Conservation (phyloP, 35 echinoderm and acorn worm genomes). For the Nesometra sesokonis region DNA sequence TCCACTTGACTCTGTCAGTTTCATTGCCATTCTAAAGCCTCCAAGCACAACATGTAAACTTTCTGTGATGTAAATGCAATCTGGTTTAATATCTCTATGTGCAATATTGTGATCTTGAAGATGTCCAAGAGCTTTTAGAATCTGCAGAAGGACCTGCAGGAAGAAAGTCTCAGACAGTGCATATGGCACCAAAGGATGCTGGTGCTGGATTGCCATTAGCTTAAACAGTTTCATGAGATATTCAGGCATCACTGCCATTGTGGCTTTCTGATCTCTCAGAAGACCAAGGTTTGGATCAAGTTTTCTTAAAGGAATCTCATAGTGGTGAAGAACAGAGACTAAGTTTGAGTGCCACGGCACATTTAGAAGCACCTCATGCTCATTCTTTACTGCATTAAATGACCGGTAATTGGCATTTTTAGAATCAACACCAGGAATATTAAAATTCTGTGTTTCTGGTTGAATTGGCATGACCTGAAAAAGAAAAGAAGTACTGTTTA, state of each 20-base stretch:
- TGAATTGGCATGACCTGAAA: background rate
- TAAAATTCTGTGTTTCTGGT: background rate
- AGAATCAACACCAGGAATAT: background rate
- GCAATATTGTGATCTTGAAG: constrained; percentile 16
- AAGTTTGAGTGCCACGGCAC: background rate
- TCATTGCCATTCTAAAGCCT: constrained; percentile 30
- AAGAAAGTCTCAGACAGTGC: background rate
- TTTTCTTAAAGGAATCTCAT: background rate
- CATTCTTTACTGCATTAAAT: background rate
- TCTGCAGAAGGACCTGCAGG: constrained; percentile 11
- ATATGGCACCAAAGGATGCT: background rate
- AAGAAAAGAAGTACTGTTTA: background rate
- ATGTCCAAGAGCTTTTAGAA: constrained; percentile 17
- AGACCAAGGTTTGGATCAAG: background rate
- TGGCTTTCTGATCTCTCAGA: background rate
- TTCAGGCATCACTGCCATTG: constrained; percentile 25
- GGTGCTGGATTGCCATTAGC: background rate
- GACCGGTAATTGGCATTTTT: background rate
- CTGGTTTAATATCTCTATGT: constrained; percentile 30
- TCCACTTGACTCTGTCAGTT: background rate
- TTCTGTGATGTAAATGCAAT: constrained; percentile 2
- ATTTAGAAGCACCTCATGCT: background rate
- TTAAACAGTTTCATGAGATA: constrained; percentile 8
- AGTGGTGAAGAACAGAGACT: background rate
- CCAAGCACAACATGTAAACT: constrained; percentile 17